These are phyloP conservation scores for Chrysolina oricalcia DNA, from an alignment of 2,888 invertebrate species.

Conservation along the genomic window DNA sequence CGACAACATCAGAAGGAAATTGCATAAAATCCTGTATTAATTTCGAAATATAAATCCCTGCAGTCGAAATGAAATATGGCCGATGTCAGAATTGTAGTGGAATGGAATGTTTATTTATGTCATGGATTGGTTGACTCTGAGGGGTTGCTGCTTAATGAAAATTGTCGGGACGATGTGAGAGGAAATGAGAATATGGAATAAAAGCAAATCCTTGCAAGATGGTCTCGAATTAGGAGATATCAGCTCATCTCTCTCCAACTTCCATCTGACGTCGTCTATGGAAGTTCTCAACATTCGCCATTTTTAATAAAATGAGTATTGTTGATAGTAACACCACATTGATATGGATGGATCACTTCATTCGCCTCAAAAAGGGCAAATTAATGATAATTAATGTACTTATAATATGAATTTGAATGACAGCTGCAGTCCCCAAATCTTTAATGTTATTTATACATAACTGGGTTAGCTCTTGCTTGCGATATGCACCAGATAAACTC, in stretches of 20 bases:
- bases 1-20: slow-evolving; percentile 45
- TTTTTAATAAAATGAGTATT: too few species aligned
- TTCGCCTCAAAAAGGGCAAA: too few species aligned
- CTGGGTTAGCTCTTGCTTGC: too few species aligned
- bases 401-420: too few species aligned
- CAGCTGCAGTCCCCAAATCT: too few species aligned
- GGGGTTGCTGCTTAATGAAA: slow-evolving; percentile 20
- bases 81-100: slow-evolving; percentile 35
- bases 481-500: too few species aligned
- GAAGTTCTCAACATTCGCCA: too few species aligned
- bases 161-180: slow-evolving; percentile 1
- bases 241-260: background rate
- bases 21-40: slow-evolving; percentile 52
- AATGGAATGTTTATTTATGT: slow-evolving; percentile 35
- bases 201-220: background rate
- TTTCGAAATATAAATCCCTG: slow-evolving; percentile 49
- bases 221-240: background rate
- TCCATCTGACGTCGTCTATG: background rate
- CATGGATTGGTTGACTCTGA: slow-evolving; percentile 20
- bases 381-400: too few species aligned
- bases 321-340: too few species aligned
- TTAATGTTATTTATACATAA: too few species aligned
- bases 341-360: too few species aligned
- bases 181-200: slow-evolving; percentile 14
- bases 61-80: slow-evolving; percentile 44